Conservation (phyloP, 2,888 invertebrate species). For the Mayetiola destructor region DNA sequence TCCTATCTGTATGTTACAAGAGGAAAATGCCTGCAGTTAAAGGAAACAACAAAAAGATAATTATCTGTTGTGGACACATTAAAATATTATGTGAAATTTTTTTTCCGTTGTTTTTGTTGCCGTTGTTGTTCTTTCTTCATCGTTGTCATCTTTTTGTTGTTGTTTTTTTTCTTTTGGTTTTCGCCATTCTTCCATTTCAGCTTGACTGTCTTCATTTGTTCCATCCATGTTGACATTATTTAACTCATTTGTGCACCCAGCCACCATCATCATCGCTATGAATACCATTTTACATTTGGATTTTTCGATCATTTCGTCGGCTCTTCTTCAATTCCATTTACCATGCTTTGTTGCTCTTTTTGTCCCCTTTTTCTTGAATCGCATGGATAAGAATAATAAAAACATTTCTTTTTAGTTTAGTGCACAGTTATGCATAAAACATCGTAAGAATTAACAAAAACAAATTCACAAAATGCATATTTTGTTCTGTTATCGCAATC, state of each 20-base stretch:
- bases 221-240: too few species aligned
- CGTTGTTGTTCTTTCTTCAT: slow-evolving; percentile 6
- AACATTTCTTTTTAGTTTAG: background rate
- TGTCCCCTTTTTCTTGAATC: too few species aligned
- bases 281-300: slow-evolving; percentile 6
- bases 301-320: background rate
- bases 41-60: slow-evolving; percentile 15
- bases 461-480: too few species aligned
- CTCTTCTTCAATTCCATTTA: background rate
- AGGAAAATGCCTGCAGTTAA: slow-evolving; percentile 14
- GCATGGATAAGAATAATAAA: background rate
- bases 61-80: slow-evolving; percentile 14
- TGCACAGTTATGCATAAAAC: background rate
- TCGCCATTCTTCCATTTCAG: too few species aligned
- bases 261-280: background rate
- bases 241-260: background rate
- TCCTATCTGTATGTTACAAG: slow-evolving; percentile 1
- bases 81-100: slow-evolving; percentile 10
- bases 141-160: background rate
- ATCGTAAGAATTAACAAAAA: too few species aligned
- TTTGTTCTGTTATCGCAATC: slow-evolving; percentile 8
- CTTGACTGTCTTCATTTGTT: background rate
- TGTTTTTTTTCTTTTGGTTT: background rate
- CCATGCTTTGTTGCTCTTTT: background rate
- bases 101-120: too few species aligned